These are phyloP conservation scores for Limosa lapponica DNA, from an alignment of 2,797 vertebrate genomes.

Conservation along the genomic window DNA sequence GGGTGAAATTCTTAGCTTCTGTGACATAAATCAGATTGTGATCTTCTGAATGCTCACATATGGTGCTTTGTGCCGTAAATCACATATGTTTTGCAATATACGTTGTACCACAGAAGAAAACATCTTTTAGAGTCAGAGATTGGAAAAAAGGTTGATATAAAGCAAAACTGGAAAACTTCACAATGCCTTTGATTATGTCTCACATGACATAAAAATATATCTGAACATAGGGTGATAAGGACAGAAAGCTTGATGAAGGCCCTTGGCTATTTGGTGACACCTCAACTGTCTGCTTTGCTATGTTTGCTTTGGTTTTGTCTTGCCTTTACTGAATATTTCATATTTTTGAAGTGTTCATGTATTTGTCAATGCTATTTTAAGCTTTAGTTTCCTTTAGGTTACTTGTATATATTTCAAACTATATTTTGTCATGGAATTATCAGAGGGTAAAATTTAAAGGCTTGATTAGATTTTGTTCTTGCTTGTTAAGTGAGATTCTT, in stretches of 20 bases:
- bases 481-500: background rate
- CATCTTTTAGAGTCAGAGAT: background rate
- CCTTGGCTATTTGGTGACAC: background rate
- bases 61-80: background rate
- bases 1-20: background rate
- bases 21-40: background rate
- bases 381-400: background rate
- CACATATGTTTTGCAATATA: background rate
- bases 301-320: background rate
- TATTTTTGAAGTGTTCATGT: background rate
- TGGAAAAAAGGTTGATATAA: background rate
- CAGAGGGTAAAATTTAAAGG: background rate
- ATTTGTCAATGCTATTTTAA: background rate
- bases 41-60: background rate
- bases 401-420: background rate
- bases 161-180: background rate
- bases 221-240: background rate
- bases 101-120: background rate
- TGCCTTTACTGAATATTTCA: background rate
- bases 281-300: background rate
- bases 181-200: background rate
- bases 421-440: background rate
- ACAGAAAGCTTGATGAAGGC: background rate
- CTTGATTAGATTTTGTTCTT: background rate
- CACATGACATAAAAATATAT: background rate